Base-by-base conservation (phyloP, 2,888 invertebrate species). In the Xanthorhoe spadicearia region DNA sequence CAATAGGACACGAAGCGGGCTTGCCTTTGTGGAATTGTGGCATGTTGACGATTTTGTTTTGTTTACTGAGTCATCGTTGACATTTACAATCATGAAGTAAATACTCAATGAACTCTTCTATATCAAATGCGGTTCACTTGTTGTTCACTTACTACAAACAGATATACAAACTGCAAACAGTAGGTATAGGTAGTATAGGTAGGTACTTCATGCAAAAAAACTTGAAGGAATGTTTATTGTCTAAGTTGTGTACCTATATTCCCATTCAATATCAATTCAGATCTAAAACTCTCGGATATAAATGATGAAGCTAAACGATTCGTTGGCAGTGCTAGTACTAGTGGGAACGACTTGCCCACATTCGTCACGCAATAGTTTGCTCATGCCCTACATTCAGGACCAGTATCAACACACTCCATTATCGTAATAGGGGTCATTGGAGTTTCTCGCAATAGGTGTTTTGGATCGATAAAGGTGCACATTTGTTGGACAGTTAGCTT, bases 1-100 rank as follows among this genome's bases (percentile, higher is more conserved):
- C 87, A 88, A 88, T 82, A 81, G 87, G 81, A 88, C 87, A 87
- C 88, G 85, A 90, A 89, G 88, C 89, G 88, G 89, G 89, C 77
- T 79, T 71, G 74, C 74, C 79, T 75, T 79, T 73, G 76, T 73
- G 64, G 73, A 71, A 78, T 79, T 73, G 76, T 73, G 64, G 73
- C 71, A 78, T 80, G 75, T 81, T 78, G 79, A 79, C 75, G 62
- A 75, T 66, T 69, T 76, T 75, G 75, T 71, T 78, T 80, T 79
- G 77, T 77, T 75, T 74, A 75, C 72, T 63, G 81, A 80, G 74
- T 79, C 76, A 75, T 76, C 70, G 78, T 85, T 82, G 84, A 85
- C 83, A 81, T 68, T 78, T 76, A 82, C 82, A 84, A 85, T 86
- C 83, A 84, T 77, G 74, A 77, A 71, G 81, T 75, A 70, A 79